phyloP scores from a whole-genome alignment of 2,113 vertebrate species.

The Erythrolamprus reginae region DNA sequence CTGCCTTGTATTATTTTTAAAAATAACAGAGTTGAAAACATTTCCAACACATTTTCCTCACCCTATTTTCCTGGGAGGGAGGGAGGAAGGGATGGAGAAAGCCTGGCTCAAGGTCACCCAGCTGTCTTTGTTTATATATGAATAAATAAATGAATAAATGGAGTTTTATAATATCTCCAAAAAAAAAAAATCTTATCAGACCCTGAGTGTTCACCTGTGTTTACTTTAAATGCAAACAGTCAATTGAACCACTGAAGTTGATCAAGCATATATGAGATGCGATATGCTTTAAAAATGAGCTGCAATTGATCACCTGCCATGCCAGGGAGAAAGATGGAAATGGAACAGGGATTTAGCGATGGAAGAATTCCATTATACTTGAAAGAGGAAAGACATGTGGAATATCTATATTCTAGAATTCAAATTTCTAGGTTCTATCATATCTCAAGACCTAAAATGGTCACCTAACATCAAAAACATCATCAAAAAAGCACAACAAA shows the following conservation, averaged over 20 bases:
- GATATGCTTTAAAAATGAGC: not conserved
- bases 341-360: not conserved
- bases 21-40: too few relatives aligned
- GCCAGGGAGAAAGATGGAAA: not conserved
- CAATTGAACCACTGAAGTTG: not conserved
- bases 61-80: too few relatives aligned
- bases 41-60: too few relatives aligned
- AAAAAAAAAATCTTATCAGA: not conserved
- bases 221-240: not conserved
- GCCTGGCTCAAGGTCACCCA: not conserved
- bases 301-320: not conserved
- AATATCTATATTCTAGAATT: not conserved
- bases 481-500: too few relatives aligned
- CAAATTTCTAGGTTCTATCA: too few relatives aligned
- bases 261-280: not conserved
- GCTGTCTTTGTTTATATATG: not conserved
- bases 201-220: not conserved
- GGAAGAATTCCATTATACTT: not conserved
- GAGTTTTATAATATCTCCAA: not conserved
- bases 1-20: too few relatives aligned
- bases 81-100: too few relatives aligned
- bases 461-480: too few relatives aligned
- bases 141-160: not conserved
- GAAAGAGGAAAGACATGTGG: not conserved
- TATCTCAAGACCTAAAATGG: too few relatives aligned